Conservation (phyloP, 2,797 vertebrate genomes). For the Loris lydekkerianus region DNA sequence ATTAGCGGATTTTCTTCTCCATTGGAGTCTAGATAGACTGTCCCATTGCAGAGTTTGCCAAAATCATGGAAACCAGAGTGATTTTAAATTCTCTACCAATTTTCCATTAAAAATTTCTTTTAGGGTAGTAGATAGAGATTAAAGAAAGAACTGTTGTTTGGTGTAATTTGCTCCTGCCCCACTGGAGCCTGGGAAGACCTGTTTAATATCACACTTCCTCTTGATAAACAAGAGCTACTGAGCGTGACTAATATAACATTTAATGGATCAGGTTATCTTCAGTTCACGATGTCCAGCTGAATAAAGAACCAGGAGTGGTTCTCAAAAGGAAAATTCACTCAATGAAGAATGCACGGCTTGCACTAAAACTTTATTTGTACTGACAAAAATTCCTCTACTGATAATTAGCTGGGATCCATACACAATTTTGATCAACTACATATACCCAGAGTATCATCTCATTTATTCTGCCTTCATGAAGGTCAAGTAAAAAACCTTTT, state of each 20-base stretch:
- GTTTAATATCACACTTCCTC: neutral
- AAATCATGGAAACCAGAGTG: neutral
- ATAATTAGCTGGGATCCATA: neutral
- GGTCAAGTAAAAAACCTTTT: neutral
- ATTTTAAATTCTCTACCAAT: neutral
- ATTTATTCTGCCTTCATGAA: neutral
- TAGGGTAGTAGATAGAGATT: neutral
- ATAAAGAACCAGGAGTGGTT: neutral
- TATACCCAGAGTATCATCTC: neutral
- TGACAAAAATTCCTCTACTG: neutral
- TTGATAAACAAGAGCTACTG: too few species aligned
- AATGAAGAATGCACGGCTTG: neutral
- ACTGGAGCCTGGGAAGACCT: neutral
- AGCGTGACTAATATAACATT: neutral
- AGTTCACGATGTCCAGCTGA: neutral
- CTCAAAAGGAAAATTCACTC: neutral
- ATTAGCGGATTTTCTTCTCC: neutral
- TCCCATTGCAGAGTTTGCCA: neutral
- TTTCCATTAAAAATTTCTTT: neutral
- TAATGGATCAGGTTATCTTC: neutral
- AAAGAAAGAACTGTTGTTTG: neutral
- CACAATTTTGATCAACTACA: neutral
- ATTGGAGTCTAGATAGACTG: neutral
- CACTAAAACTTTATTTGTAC: neutral
- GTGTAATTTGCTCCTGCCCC: neutral